These are phyloP conservation scores for Pseudanteris insignis DNA, from an alignment of 2,888 invertebrate species.

Conservation along the genomic window DNA sequence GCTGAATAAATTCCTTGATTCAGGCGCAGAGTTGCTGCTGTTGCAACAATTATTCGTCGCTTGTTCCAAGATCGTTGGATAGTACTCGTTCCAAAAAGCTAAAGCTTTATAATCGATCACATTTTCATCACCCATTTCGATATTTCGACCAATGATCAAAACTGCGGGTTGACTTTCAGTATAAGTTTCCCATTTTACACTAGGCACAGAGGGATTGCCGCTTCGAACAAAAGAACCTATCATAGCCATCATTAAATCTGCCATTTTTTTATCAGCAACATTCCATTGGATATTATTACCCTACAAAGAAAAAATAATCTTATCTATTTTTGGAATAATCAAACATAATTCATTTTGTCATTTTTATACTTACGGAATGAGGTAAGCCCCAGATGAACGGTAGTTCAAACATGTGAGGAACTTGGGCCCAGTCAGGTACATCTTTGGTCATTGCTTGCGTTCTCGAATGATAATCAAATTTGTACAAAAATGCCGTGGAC, in stretches of 20 bases:
- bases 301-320: slow-evolving; percentile 15
- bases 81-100: slow-evolving; percentile 86
- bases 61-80: slow-evolving; percentile 78
- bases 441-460: slow-evolving; percentile 73
- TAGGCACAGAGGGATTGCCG: slow-evolving; percentile 71
- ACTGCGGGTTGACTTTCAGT: slow-evolving; percentile 75
- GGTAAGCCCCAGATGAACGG: slow-evolving; percentile 86
- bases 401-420: slow-evolving; percentile 84
- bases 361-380: slow-evolving; percentile 69
- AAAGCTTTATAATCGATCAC: slow-evolving; percentile 80
- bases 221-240: slow-evolving; percentile 82
- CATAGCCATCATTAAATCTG: slow-evolving; percentile 83
- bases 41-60: slow-evolving; percentile 79
- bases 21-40: slow-evolving; percentile 57
- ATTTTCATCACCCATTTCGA: slow-evolving; percentile 77
- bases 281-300: slow-evolving; percentile 73
- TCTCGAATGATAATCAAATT: slow-evolving; percentile 77
- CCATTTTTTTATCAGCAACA: slow-evolving; percentile 78
- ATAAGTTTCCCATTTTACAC: slow-evolving; percentile 80
- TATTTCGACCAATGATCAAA: slow-evolving; percentile 77
- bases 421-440: slow-evolving; percentile 80
- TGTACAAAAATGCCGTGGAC: slow-evolving; percentile 73
- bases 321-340: no score
- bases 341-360: no score
- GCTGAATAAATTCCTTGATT: slow-evolving; percentile 4